Evolutionary conservation across 2,113 vertebrate genomes (phyloP).

Genomic region (Tapirus terrestris): DNA sequence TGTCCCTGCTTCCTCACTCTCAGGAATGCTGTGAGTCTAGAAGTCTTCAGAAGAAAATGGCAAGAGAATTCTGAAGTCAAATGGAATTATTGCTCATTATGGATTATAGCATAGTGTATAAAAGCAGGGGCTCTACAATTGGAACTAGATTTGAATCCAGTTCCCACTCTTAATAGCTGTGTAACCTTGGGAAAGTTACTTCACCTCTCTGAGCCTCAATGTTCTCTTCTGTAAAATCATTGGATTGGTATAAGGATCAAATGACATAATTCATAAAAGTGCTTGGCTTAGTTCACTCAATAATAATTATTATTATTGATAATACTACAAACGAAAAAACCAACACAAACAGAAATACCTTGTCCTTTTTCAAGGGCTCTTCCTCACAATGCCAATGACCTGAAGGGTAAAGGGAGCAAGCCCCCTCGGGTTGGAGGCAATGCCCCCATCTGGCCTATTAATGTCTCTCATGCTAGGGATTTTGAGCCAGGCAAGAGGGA

Average conservation of each 20-base stretch:
- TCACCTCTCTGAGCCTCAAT: conserved; percentile 21
- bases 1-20: conserved; percentile 14
- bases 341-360: neutral
- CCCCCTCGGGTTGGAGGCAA: neutral
- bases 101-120: neutral
- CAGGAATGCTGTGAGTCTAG: neutral
- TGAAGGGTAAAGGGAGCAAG: neutral
- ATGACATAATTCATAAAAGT: conserved; percentile 19
- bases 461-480: neutral
- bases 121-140: neutral
- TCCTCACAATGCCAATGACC: neutral
- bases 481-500: neutral
- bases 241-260: conserved; percentile 10
- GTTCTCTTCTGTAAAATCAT: conserved; percentile 10
- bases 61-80: conserved; percentile 38
- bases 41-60: conserved; percentile 34
- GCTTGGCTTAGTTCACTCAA: conserved; percentile 9
- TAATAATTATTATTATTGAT: neutral
- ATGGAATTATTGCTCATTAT: conserved; percentile 17
- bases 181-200: neutral
- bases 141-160: conserved; percentile 22
- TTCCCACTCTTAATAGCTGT: neutral
- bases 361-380: neutral
- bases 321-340: neutral
- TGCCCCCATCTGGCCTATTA: neutral